Base-by-base conservation (phyloP, 2,113 vertebrate species). In the Orthonyx spaldingii region DNA sequence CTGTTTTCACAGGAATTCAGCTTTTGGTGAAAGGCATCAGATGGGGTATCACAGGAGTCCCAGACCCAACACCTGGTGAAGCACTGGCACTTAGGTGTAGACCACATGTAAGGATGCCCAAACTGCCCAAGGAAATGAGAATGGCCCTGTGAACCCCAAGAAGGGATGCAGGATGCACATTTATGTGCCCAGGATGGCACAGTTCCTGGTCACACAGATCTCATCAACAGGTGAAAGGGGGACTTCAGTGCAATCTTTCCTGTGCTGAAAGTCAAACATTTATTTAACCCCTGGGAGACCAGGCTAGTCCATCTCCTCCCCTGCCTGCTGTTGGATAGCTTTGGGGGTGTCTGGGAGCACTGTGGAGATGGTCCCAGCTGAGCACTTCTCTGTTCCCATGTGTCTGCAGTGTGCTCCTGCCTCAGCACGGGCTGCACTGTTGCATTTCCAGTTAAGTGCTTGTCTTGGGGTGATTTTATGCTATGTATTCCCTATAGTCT, bases 361-460 rank as follows among this genome's bases (percentile, higher is more conserved):
- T 3, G 1, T 1, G 3, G 41, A 63, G 69, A 28, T 13, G 30
- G 52, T 50, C n/a, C 56, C 82, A 81, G 64, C 20, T 33, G 46
- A 83, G 37, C 41, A 8, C 9, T 46, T 46, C 46, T 76, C 63
- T 6, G 0, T 27, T n/a, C 61, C 52, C 47, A 22, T 0, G 1
- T 16, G 32, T 46, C 47, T 74, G 65, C 69, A 27, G 27, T 6
- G 81, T 60, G 39, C 72, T 52, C 35, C 82, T 35, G 26, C 7
- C 37, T 52, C 69, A 32, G 39, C 37, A 33, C 0, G 0, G 79
- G 41, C 61, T 61, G n/a, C 22, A 41, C 52, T 1, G 10, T 55
- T 85, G 47, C 59, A 22, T 42, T 63, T 66, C 30, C 37, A 41
- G 50, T 39, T 69, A 28, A 87, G 22, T 21, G n/a, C n/a, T n/a